Conservation (phyloP, 2,113 vertebrate genomes). For the Hepsetus odoe region DNA sequence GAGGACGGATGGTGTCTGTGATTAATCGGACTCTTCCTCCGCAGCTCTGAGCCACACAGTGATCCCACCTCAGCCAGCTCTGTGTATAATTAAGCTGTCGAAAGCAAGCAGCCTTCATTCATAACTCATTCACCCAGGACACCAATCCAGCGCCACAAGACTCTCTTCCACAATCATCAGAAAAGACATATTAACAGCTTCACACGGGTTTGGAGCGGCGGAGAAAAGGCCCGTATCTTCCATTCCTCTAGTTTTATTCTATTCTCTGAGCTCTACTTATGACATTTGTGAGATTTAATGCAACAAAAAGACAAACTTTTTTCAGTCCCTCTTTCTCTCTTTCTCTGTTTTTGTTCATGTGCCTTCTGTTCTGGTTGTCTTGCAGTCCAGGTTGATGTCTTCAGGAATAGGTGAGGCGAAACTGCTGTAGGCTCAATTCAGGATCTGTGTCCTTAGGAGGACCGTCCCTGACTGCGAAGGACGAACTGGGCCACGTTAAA, state of each 20-base stretch:
- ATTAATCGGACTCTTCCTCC: constrained; percentile 29
- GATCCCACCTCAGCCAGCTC: background rate
- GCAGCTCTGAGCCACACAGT: background rate
- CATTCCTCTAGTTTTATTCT: background rate
- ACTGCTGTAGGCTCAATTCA: no score
- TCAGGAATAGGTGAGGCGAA: no score
- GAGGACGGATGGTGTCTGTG: background rate
- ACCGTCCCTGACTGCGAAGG: no score
- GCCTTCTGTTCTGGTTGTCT: no score
- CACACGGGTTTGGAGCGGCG: constrained; percentile 10
- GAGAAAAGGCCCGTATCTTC: background rate
- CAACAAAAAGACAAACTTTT: background rate
- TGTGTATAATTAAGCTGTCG: constrained; percentile 38
- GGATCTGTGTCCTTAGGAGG: no score
- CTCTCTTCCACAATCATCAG: constrained; percentile 7
- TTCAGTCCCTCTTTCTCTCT: no score
- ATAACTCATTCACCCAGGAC: constrained; percentile 12
- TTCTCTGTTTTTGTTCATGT: background rate
- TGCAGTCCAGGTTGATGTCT: no score
- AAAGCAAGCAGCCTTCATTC: constrained; percentile 6
- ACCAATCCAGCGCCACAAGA: background rate
- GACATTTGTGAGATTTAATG: background rate
- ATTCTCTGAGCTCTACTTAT: background rate
- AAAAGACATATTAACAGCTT: constrained; percentile 16
- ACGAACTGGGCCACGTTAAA: no score